phyloP scores from a whole-genome alignment of 2,113 vertebrate species.

The Sinocyclocheilus maitianheensis region DNA sequence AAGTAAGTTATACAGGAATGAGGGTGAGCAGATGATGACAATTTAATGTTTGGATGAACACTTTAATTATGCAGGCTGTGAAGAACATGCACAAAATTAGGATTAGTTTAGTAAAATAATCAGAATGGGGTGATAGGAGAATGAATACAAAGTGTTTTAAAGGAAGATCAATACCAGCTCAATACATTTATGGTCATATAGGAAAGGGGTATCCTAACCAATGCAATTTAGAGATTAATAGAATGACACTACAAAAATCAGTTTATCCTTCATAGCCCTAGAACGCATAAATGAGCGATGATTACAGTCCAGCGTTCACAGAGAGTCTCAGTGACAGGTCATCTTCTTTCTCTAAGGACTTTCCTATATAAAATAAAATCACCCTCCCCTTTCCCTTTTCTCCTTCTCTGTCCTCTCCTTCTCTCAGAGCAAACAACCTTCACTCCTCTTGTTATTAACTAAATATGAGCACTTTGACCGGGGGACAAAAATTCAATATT shows the following conservation, averaged over 20 bases:
- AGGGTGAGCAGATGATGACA: too few species aligned
- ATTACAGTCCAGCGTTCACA: conserved; percentile 57
- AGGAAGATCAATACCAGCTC: not conserved
- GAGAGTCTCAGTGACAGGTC: conserved; percentile 74
- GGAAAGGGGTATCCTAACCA: not conserved
- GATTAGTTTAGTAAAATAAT: not conserved
- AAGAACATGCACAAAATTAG: not conserved
- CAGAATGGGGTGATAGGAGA: not conserved
- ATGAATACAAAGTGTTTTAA: not conserved
- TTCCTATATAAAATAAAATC: conserved; percentile 72
- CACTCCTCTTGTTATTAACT: conserved; percentile 89
- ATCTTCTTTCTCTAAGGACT: conserved; percentile 77
- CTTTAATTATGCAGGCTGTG: not conserved
- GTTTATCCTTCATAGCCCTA: not conserved
- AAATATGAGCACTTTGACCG: conserved; percentile 88
- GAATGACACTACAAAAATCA: not conserved
- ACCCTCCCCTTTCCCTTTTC: conserved; percentile 69
- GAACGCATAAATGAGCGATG: not conserved
- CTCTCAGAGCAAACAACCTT: conserved; percentile 80
- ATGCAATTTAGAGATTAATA: not conserved
- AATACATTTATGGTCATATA: not conserved
- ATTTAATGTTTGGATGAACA: not conserved
- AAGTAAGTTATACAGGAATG: too few species aligned
- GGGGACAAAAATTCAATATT: conserved; percentile 91
- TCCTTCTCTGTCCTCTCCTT: conserved; percentile 67